Base-by-base conservation (phyloP, 30 jellyfish, hydroid and myxozoan species). In the Catostylus mosaicus region DNA sequence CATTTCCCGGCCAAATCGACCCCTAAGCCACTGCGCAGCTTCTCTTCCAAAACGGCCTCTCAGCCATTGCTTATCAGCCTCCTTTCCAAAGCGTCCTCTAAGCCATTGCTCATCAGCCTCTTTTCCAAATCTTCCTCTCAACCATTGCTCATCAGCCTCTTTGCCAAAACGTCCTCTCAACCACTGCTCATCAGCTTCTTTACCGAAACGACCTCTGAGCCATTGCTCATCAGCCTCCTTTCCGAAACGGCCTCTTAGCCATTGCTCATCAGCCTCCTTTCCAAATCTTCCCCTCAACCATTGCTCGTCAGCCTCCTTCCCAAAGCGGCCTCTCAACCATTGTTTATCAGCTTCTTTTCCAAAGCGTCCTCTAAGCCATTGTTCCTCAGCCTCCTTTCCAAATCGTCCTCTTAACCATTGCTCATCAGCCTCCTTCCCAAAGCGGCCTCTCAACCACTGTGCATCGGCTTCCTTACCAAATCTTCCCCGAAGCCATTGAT, bases 321-420 rank as follows among this genome's bases (percentile, higher is more conserved):
- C 97, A 67, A 89, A 89, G 20, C 97, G 33, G 35, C 97, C 97
- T 22, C 90, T 61, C 59, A 89, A 63, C 95, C 94, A 89, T 43
- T 89, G 97, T 26, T 72, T 81, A 10, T 61, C 89, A 29, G 88
- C 90, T 52, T 79, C 97, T 19, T 65, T 56, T 43, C 97, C 97
- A 72, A 88, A 88, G 0, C 97, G 73, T 2, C 97, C 97, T 7
- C 93, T 27, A 9, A 89, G 71, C 90, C 91, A 89, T 56, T 89
- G 97, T 71, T 82, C 96, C 4, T 59, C 95, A 4, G 52, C 76
- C 82, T 84, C 96, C 73, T 95, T 77, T 35, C 97, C 96, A 63
- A 90, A 90, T 30, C 97, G 75, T 54, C 97, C 97, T 29, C 93
- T 45, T 0, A 90, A 67, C 95, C 95, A 90, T 36, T 90, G 97